Evolutionary conservation across 1,140 invertebrate species (phyloP).

Genomic region (Cotesia glomerata): DNA sequence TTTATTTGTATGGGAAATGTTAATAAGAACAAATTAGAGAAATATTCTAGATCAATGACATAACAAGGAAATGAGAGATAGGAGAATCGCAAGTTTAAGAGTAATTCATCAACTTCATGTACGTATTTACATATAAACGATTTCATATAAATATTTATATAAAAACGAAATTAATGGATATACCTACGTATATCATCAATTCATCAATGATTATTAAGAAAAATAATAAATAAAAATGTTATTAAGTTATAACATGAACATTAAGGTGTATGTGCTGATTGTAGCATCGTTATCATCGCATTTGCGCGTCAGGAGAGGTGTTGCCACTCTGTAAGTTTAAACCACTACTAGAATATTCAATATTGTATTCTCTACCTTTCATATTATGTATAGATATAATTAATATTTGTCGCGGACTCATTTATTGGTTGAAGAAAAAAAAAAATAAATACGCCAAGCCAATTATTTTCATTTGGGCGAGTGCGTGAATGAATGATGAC

Average conservation of each 20-base stretch:
- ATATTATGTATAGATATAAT: slow-evolving; percentile 39
- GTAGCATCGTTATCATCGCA: slow-evolving; percentile 62
- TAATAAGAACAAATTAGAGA: no score
- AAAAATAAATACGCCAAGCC: not conserved
- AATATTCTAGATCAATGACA: not conserved
- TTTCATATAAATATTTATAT: not conserved
- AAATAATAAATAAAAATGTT: slow-evolving; percentile 18
- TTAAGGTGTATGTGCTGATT: slow-evolving; percentile 63
- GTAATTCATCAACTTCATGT: not conserved
- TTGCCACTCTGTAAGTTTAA: slow-evolving; percentile 63
- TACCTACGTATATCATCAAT: no score
- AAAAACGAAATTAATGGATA: no score
- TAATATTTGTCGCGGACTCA: slow-evolving; percentile 34
- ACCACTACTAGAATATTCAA: slow-evolving; percentile 50
- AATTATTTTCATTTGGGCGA: not conserved
- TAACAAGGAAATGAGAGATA: slow-evolving; percentile 1
- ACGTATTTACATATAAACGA: slow-evolving; percentile 11
- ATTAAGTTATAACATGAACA: slow-evolving; percentile 45
- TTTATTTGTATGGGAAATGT: not conserved
- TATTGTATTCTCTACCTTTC: slow-evolving; percentile 50
- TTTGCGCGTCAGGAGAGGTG: slow-evolving; percentile 61
- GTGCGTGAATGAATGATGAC: slow-evolving; percentile 6
- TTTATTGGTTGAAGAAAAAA: not conserved
- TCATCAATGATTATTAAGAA: no score
- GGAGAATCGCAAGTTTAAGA: not conserved